Conservation (phyloP, 2,797 vertebrate genomes). For the Huso huso region DNA sequence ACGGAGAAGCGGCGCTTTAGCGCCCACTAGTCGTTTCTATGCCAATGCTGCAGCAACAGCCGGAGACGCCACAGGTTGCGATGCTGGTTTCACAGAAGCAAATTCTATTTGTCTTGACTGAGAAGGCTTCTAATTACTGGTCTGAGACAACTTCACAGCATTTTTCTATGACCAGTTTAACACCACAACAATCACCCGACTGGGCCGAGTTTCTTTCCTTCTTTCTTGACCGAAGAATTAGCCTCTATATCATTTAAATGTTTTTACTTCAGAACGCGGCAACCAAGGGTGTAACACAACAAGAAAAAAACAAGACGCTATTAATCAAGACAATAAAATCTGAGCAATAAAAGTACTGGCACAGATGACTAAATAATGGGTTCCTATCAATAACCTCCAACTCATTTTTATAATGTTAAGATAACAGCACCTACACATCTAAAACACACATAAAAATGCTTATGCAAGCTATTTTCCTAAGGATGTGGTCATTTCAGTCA, state of each 20-base stretch:
- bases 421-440: too few relatives aligned
- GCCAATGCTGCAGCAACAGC: neutral
- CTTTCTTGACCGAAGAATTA: slow-evolving; percentile 4
- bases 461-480: neutral
- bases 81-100: neutral
- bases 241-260: too few relatives aligned
- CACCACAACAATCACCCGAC: neutral
- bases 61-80: slow-evolving; percentile 8
- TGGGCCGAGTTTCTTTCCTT: neutral
- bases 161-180: neutral
- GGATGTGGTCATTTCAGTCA: slow-evolving; percentile 21
- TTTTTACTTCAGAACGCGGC: too few relatives aligned
- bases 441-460: too few relatives aligned
- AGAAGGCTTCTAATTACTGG: neutral
- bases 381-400: neutral
- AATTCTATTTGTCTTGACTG: neutral
- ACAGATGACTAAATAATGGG: slow-evolving; percentile 2
- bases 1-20: neutral
- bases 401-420: too few relatives aligned
- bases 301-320: neutral
- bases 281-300: neutral
- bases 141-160: neutral
- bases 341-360: neutral
- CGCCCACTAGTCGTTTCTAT: neutral
- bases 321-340: slow-evolving; percentile 1